These are phyloP conservation scores for Nothobranchius furzeri DNA, from an alignment of 2,113 vertebrate species.

Conservation along the genomic window DNA sequence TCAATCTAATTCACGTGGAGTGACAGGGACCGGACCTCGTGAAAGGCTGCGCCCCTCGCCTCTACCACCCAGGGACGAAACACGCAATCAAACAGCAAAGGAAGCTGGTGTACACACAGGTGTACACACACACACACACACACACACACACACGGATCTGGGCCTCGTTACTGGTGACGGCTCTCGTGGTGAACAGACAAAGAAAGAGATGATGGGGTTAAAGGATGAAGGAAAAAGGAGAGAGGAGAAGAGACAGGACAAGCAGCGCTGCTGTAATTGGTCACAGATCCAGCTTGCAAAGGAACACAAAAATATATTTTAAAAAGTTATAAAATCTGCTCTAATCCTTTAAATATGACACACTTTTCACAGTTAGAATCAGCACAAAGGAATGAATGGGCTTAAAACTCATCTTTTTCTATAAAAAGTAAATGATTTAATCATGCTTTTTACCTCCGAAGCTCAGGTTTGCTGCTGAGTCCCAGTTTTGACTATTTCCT, in stretches of 20 bases:
- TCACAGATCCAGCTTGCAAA: conserved; percentile 70
- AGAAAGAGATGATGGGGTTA: conserved; percentile 65
- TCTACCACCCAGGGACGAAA: conserved; percentile 30
- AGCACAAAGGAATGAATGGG: background rate
- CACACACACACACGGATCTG: conserved; percentile 61
- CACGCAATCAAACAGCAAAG: conserved; percentile 33
- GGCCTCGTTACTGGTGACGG: conserved; percentile 94
- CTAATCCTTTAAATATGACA: background rate
- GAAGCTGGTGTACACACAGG: conserved; percentile 21
- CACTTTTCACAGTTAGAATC: too few relatives aligned
- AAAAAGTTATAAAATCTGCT: conserved; percentile 27
- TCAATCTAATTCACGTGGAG: conserved; percentile 96
- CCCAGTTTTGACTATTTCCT: background rate
- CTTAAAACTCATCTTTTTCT: background rate
- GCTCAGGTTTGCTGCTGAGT: background rate
- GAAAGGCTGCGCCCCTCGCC: conserved; percentile 84
- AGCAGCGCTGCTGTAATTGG: conserved; percentile 85
- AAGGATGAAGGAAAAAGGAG: conserved; percentile 62
- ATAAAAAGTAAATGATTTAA: too few relatives aligned
- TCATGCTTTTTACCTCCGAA: background rate
- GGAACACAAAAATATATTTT: conserved; percentile 11
- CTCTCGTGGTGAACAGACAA: conserved; percentile 72
- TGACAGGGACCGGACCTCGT: conserved; percentile 90
- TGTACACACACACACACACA: conserved; percentile 22
- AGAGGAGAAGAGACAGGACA: conserved; percentile 65